phyloP scores from a whole-genome alignment of 1,140 invertebrate species.

The Dermatophagoides farinae region DNA sequence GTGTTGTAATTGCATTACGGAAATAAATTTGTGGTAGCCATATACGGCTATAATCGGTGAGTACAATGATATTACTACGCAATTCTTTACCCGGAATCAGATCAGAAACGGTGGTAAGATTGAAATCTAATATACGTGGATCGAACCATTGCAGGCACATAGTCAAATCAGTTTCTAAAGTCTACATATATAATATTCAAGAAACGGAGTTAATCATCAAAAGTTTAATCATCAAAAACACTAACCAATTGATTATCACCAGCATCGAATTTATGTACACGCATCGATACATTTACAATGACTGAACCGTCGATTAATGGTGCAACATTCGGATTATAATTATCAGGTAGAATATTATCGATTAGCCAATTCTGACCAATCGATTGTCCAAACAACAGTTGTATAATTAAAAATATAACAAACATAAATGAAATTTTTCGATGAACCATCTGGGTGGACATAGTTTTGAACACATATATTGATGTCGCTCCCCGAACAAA shows the following conservation, averaged over 20 bases:
- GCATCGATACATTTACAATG: neutral
- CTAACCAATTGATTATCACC: neutral
- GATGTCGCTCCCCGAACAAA: no score
- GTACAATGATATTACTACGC: neutral
- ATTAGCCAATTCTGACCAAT: neutral
- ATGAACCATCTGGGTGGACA: no score
- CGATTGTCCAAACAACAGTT: no score
- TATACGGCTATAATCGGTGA: neutral
- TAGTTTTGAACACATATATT: no score
- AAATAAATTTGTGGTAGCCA: constrained; percentile 9
- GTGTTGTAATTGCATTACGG: constrained; percentile 1
- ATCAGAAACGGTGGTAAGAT: neutral
- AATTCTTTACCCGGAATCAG: neutral
- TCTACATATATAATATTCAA: neutral
- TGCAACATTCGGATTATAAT: neutral
- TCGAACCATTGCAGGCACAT: neutral
- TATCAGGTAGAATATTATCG: neutral
- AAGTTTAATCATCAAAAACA: neutral
- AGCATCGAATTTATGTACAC: neutral
- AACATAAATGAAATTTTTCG: no score
- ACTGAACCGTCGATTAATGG: neutral
- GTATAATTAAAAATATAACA: no score
- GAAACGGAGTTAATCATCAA: neutral
- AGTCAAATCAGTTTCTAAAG: neutral
- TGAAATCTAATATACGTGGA: neutral